Evolutionary conservation across 2,113 vertebrate species (phyloP).

Genomic region (Microcebus griseorufus): DNA sequence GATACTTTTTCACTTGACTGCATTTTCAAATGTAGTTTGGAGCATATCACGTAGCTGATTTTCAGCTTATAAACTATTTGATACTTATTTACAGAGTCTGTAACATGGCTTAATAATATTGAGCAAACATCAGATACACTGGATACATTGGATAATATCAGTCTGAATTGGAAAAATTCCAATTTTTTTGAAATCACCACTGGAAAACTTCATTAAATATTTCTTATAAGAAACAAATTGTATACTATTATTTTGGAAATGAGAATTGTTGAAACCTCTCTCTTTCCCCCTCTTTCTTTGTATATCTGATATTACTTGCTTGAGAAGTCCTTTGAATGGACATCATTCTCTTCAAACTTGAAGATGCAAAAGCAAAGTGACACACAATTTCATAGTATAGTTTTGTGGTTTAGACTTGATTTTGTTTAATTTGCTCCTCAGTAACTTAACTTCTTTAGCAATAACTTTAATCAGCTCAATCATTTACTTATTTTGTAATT

Average conservation of each 20-base stretch:
- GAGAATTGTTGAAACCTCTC: not conserved
- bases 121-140: not conserved
- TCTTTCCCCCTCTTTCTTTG: not conserved
- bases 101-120: not conserved
- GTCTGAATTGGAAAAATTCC: not conserved
- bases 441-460: constrained; percentile 10
- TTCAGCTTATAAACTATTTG: constrained; percentile 28
- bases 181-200: constrained; percentile 12
- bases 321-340: not conserved
- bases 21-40: not conserved
- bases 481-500: constrained; percentile 23
- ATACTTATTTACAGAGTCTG: constrained; percentile 8
- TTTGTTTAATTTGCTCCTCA: not conserved
- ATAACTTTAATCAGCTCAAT: constrained; percentile 22
- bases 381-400: not conserved
- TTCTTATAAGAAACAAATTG: not conserved
- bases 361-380: not conserved
- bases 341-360: constrained; percentile 28
- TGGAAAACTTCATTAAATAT: constrained; percentile 26
- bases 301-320: not conserved
- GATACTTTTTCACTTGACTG: not conserved
- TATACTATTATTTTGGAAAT: constrained; percentile 12
- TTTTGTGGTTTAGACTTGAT: constrained; percentile 14
- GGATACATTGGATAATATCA: not conserved
- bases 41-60: not conserved